Base-by-base conservation (phyloP, 2,797 vertebrate species). In the Micromesistius poutassou region DNA sequence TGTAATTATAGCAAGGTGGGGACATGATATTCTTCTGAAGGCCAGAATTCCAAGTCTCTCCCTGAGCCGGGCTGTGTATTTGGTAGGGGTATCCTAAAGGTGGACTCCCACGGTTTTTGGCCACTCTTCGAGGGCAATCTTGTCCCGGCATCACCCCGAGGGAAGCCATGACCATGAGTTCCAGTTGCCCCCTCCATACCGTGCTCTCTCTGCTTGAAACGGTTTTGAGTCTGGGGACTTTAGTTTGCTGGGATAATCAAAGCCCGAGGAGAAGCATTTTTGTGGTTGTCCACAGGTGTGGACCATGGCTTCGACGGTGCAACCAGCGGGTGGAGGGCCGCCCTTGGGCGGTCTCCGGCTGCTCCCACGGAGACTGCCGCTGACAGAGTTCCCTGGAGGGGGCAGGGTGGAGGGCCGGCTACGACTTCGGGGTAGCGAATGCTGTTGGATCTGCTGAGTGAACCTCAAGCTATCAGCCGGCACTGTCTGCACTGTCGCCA, bases 381-480 rank as follows among this genome's bases (percentile, higher is more conserved):
- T 25, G 13, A 82, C 86, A 8, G 90, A 91, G 79, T 81, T 81
- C 42, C 87, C 90, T 5, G 90, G 86, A 1, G 88, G 90, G 76
- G 87, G 92, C 30, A 94, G 91, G 68, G 91, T 93, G 72, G 93
- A 93, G 42, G 87, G 93, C 0, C 94, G 92, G 81, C 93, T 94
- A 35, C 93, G 94, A 66, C 92, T 93, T 46, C 94, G 94, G 5
- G 95, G 93, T 35, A 96, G 84, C 0, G 95, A 96, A 81, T 95
- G 94, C 81, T 94, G 94, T 77, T 94, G 94, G 80, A 95, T 94
- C 81, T 95, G 94, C 77, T 95, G 93, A 5, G 94, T 93, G 8
- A 95, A 96, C 74, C 91, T 94, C 79, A 95, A 87, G 80, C 89
- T 93, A 87, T 96, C 95, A 2, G 93, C 89, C 0, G 95, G 94